These are phyloP conservation scores for Spongilla lacustris DNA, from an alignment of 37 sponge, comb jelly and placozoan species.

Conservation along the genomic window DNA sequence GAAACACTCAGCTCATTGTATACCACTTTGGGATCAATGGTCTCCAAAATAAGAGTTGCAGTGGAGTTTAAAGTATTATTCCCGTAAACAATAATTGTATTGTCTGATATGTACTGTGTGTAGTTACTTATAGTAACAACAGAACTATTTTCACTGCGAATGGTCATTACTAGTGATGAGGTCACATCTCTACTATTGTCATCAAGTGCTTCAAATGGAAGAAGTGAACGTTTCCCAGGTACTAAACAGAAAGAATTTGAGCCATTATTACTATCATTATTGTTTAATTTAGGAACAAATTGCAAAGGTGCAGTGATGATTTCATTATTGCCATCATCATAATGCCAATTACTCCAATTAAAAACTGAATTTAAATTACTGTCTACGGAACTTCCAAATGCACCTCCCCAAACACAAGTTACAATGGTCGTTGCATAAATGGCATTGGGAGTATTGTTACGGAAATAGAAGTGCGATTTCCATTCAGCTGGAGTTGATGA, in stretches of 20 bases:
- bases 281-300: no score
- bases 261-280: no score
- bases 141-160: background rate
- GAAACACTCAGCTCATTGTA: constrained; percentile 35
- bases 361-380: constrained; percentile 18
- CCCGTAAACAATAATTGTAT: constrained; percentile 27
- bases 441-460: constrained; percentile 42
- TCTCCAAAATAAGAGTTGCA: constrained; percentile 16
- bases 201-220: constrained; percentile 19
- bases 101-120: constrained; percentile 41
- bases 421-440: constrained; percentile 72
- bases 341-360: constrained; percentile 60
- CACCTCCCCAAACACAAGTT: constrained; percentile 53
- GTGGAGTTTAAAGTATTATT: background rate
- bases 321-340: constrained; percentile 11
- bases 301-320: constrained; percentile 42
- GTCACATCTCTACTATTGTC: constrained; percentile 37
- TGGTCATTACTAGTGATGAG: background rate
- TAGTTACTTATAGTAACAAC: background rate
- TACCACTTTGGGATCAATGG: constrained; percentile 46
- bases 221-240: constrained; percentile 20
- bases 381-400: constrained; percentile 5
- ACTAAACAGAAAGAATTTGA: background rate
- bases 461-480: constrained; percentile 44
- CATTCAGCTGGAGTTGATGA: constrained; percentile 23